phyloP scores from a whole-genome alignment of 64 coral and sea anemone species.

The Acropora yongei region DNA sequence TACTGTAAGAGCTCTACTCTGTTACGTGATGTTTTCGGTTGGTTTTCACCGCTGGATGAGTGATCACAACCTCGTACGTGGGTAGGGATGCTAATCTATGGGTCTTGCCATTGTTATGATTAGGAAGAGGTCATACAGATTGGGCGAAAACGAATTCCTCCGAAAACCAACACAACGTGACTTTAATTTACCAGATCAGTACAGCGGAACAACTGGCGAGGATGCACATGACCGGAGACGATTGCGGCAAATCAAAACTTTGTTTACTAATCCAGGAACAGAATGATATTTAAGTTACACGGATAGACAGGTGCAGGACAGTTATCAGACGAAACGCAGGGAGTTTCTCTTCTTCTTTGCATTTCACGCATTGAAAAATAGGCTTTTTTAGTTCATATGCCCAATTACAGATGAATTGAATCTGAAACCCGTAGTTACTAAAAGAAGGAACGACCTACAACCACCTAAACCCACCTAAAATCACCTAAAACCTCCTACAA shows the following conservation, averaged over 20 bases:
- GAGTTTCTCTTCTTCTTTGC: neutral
- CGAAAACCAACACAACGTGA: neutral
- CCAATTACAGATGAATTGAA: no score
- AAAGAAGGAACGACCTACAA: no score
- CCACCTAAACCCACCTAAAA: no score
- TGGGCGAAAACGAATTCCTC: neutral
- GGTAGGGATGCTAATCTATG: neutral
- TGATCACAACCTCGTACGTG: no score
- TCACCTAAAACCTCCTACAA: no score
- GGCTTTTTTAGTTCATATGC: no score
- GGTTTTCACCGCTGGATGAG: no score
- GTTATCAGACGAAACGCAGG: slow-evolving; percentile 36
- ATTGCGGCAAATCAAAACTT: neutral
- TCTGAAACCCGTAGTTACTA: neutral
- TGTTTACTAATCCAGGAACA: slow-evolving; percentile 26
- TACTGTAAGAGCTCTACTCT: no score
- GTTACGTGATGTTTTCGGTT: no score
- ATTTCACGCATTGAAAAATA: neutral
- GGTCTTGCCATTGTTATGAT: neutral
- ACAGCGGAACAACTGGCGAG: neutral
- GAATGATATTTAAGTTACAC: slow-evolving; percentile 5
- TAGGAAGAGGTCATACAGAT: neutral
- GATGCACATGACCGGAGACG: neutral
- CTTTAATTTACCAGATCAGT: neutral
- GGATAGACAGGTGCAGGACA: slow-evolving; percentile 5